Base-by-base conservation (phyloP, 2,113 vertebrate species). In the Phasianus colchicus region DNA sequence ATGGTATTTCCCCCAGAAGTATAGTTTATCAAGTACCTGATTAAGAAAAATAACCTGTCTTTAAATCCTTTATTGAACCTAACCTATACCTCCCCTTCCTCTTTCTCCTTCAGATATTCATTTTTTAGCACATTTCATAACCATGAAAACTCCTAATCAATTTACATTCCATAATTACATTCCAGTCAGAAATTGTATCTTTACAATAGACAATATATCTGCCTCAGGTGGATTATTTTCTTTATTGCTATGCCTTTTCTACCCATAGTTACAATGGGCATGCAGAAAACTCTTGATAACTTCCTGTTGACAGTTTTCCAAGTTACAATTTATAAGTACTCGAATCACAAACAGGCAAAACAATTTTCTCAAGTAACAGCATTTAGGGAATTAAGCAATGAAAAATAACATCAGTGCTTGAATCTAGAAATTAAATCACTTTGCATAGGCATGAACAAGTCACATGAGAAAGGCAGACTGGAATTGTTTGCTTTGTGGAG, bases 311-410 rank as follows among this genome's bases (percentile, higher is more conserved):
- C 78, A 93, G 73, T 72, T 92, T 96, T 97, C 96, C 95, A 97
- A 96, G 92, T 96, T 95, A 88, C 88, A 88, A 77, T 97, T 96
- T 97, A 97, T 97, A 97, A 97, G 80, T 96, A 93, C 93, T 97
- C 92, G 96, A 98, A 96, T 97, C 84, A 96, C 92, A 97, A 97
- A 97, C 34, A 97, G 95, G 93, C 94, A 97, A 94, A 97, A 95
- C 82, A 96, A 96, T 95, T 96, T 82, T 95, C 85, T 94, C 94
- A 92, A 97, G 80, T 95, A 97, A 97, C 79, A 95, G 78, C 73
- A 95, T 95, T 95, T 97, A 89, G 93, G 95, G 90, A 95, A 93
- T 82, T 93, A 95, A 97, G 95, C 77, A 97, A 88, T 76, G 84
- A 94, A 96, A 94, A 97, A 95, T 92, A 97, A 96, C 76, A 95